phyloP scores from a whole-genome alignment of 2,797 vertebrate genomes.

The Jordanella pulchra region DNA sequence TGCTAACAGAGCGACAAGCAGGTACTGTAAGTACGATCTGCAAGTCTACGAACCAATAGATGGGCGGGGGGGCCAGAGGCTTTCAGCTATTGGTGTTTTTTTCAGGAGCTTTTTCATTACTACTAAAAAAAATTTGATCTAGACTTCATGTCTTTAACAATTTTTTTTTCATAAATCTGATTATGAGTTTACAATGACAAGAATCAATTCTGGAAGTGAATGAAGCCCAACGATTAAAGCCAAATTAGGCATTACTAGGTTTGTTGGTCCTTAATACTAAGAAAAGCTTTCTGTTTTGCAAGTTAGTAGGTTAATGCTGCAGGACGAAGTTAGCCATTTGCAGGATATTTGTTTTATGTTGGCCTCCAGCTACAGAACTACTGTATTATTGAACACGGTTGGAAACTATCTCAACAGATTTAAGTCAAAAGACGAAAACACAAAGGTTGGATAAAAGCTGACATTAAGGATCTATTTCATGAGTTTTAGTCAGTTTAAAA shows the following conservation, averaged over 20 bases:
- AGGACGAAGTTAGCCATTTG: constrained; percentile 43
- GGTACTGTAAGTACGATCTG: constrained; percentile 76
- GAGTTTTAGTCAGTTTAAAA: constrained; percentile 16
- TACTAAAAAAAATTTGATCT: constrained; percentile 79
- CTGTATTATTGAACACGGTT: constrained; percentile 19
- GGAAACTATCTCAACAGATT: constrained; percentile 4
- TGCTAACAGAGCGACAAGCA: constrained; percentile 87
- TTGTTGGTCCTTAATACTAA: constrained; percentile 35
- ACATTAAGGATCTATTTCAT: constrained; percentile 13
- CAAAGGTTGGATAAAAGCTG: constrained; percentile 15
- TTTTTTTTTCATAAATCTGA: background rate
- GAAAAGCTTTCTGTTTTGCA: constrained; percentile 60
- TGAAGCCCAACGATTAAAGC: constrained; percentile 46
- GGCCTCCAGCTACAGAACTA: constrained; percentile 48
- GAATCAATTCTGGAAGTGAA: constrained; percentile 37
- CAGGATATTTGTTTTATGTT: constrained; percentile 42
- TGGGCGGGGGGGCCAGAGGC: constrained; percentile 38
- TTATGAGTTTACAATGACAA: constrained; percentile 26
- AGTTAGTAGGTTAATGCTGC: constrained; percentile 63
- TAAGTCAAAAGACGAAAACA: background rate
- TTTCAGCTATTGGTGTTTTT: constrained; percentile 76
- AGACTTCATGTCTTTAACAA: background rate
- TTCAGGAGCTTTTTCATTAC: constrained; percentile 80
- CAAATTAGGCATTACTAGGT: constrained; percentile 50
- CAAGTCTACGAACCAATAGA: constrained; percentile 76